Conservation (phyloP, 2,113 vertebrate genomes). For the Corythoichthys intestinalis region DNA sequence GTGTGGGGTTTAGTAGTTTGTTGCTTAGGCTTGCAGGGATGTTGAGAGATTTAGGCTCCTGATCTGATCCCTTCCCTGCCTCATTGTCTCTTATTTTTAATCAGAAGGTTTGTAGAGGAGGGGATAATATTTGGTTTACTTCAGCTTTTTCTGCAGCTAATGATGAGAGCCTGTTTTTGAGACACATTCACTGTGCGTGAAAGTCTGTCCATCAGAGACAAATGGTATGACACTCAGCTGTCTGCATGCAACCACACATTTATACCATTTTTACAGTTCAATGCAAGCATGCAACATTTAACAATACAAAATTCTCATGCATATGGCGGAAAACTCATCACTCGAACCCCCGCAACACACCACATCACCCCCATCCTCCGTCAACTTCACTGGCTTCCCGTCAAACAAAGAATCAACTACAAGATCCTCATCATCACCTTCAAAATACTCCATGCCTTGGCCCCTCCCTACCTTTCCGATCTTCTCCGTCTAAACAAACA, state of each 20-base stretch:
- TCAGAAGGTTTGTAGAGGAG: slow-evolving; percentile 64
- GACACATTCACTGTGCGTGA: slow-evolving; percentile 25
- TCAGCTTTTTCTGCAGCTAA: slow-evolving; percentile 27
- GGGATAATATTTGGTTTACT: slow-evolving; percentile 55
- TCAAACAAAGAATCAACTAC: too few relatives aligned
- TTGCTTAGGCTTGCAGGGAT: slow-evolving; percentile 51
- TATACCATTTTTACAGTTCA: not conserved
- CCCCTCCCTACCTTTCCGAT: too few relatives aligned
- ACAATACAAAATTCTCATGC: not conserved
- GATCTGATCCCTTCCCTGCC: slow-evolving; percentile 12
- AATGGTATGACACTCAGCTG: not conserved
- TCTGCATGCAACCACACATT: not conserved
- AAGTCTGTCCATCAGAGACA: not conserved
- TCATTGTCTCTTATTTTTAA: slow-evolving; percentile 49
- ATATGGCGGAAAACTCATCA: not conserved
- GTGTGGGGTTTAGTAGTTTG: slow-evolving; percentile 55
- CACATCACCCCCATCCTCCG: too few relatives aligned
- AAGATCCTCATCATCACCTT: too few relatives aligned
- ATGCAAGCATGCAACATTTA: not conserved
- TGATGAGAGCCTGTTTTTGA: slow-evolving; percentile 49
- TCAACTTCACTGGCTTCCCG: too few relatives aligned
- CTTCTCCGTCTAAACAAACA: too few relatives aligned
- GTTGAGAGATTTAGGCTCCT: slow-evolving; percentile 45
- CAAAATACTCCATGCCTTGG: too few relatives aligned
- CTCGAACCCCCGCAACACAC: too few relatives aligned